Percentiles rank a stretch among this genome's conserved stretches.
Evolutionary conservation across 64 coral and sea anemone species (phyloP).

Genomic region (Stichodactyla helianthus): DNA sequence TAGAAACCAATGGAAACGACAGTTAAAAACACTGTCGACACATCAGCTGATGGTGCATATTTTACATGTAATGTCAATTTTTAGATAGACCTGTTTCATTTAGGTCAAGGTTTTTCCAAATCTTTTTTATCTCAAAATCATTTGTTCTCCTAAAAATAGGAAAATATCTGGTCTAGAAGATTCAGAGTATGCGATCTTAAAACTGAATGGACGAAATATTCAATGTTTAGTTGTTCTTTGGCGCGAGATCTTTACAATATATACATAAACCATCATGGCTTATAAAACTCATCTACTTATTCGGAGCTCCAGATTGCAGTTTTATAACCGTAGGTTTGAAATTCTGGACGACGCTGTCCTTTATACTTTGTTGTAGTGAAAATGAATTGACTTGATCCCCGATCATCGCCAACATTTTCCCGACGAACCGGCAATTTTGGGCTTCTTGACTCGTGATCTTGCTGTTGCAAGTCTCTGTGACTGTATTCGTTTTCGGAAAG

Average conservation of each 20-base stretch:
- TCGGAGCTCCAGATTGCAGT: neutral
- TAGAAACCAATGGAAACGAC: conserved; percentile 23
- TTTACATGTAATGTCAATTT: conserved; percentile 10
- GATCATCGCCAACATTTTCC: conserved; percentile 32
- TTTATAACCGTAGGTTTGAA: neutral
- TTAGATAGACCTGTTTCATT: neutral
- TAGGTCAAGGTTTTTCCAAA: neutral
- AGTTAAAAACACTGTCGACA: conserved; percentile 5
- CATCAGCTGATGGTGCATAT: conserved; percentile 18
- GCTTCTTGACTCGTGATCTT: conserved; percentile 26
- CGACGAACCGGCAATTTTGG: conserved; percentile 32
- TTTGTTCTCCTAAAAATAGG: conserved; percentile 2
- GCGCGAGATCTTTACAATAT: neutral
- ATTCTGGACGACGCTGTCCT: neutral
- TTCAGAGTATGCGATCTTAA: neutral
- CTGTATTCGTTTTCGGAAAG: neutral
- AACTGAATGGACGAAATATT: neutral
- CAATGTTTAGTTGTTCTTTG: neutral
- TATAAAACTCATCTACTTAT: neutral
- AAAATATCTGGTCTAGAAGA: neutral
- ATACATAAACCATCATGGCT: neutral
- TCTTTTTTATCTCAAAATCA: neutral
- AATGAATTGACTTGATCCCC: conserved; percentile 34
- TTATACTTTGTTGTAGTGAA: neutral
- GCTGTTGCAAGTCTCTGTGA: neutral